phyloP scores from a whole-genome alignment of 1,140 invertebrate genomes.

The Drosophila funebris region DNA sequence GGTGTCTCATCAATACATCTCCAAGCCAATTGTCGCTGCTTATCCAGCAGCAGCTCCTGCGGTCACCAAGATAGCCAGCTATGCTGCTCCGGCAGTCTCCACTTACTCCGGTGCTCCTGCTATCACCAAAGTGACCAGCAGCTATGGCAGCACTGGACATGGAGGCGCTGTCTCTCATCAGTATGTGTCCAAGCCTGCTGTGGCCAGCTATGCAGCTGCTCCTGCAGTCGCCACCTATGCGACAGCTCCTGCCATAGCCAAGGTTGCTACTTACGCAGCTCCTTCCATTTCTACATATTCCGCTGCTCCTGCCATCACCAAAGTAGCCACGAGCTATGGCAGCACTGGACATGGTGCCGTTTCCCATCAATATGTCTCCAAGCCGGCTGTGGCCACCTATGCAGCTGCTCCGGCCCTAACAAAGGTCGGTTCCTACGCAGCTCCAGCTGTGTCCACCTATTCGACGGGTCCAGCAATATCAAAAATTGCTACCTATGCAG shows the following conservation, averaged over 20 bases:
- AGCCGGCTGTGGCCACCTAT: constrained; percentile 43
- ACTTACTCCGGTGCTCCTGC: constrained; percentile 40
- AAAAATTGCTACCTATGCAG: constrained; percentile 17
- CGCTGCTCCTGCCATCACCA: constrained; percentile 33
- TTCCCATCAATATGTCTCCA: constrained; percentile 60
- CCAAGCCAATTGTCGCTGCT: constrained; percentile 52
- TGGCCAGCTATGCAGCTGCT: constrained; percentile 19
- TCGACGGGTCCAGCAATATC: constrained; percentile 8
- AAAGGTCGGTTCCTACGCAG: constrained; percentile 40
- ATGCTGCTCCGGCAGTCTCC: constrained; percentile 36
- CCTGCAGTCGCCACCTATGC: constrained; percentile 27
- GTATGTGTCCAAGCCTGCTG: constrained; percentile 53
- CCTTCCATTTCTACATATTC: constrained; percentile 15
- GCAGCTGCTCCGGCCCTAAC: constrained; percentile 46
- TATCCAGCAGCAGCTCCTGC: constrained; percentile 39
- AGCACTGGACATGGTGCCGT: constrained; percentile 36
- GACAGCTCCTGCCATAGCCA: constrained; percentile 35
- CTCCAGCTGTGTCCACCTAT: constrained; percentile 37
- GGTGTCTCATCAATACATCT: constrained; percentile 71
- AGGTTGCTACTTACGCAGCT: constrained; percentile 25
- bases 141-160: constrained; percentile 29
- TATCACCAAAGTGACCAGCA: constrained; percentile 43
- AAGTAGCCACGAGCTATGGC: constrained; percentile 37
- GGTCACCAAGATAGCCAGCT: constrained; percentile 29
- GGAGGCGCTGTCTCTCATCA: constrained; percentile 60